Conservation (phyloP, 2,797 vertebrate genomes). For the Ceryle rudis region DNA sequence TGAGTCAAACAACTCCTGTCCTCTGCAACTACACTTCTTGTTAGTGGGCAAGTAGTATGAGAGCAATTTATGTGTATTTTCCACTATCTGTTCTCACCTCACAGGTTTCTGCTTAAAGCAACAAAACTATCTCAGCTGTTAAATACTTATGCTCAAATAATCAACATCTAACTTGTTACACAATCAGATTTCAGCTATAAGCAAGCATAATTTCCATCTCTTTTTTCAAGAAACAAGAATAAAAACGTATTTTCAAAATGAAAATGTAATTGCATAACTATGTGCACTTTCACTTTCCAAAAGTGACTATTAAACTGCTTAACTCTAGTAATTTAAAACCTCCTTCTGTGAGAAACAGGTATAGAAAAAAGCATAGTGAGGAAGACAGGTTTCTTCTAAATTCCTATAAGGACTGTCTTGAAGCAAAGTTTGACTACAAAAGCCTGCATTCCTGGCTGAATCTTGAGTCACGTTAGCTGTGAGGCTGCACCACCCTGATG, state of each 20-base stretch:
- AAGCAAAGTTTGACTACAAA: not conserved
- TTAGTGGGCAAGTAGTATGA: not conserved
- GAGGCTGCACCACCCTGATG: not conserved
- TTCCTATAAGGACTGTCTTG: not conserved
- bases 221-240: constrained; percentile 20
- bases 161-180: constrained; percentile 10
- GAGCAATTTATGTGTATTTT: not conserved
- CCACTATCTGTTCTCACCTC: constrained; percentile 7
- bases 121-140: constrained; percentile 3
- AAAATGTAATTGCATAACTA: constrained; percentile 16
- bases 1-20: not conserved
- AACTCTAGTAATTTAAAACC: constrained; percentile 1
- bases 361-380: not conserved
- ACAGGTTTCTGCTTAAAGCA: constrained; percentile 19
- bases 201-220: not conserved
- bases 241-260: constrained; percentile 31
- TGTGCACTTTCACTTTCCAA: not conserved
- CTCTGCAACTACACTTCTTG: not conserved
- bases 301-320: constrained; percentile 50
- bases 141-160: constrained; percentile 26
- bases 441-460: not conserved
- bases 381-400: not conserved
- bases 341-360: not conserved
- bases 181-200: constrained; percentile 25
- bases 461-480: accelerated